Evolutionary conservation across 35 echinoderm and acorn worm species (phyloP).

Genomic region (Holothuria glaberrima): DNA sequence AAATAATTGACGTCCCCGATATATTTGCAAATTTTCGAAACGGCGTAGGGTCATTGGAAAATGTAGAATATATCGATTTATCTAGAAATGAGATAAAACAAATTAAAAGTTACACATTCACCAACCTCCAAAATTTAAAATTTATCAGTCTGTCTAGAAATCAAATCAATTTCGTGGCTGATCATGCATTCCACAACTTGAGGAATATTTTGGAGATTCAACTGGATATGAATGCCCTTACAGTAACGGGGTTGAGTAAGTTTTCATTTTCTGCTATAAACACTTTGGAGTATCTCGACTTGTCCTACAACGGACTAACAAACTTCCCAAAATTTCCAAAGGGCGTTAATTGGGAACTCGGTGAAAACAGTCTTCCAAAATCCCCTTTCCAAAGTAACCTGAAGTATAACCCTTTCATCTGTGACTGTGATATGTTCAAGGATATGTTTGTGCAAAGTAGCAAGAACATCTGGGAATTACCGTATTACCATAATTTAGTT

Average conservation of each 20-base stretch:
- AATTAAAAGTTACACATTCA: constrained; percentile 9
- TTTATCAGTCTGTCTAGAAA: not conserved
- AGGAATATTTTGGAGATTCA: not conserved
- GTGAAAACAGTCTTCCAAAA: not conserved
- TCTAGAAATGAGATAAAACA: not conserved
- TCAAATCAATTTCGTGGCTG: not conserved
- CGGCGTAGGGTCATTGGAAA: not conserved
- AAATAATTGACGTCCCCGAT: not conserved
- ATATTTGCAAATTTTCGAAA: constrained; percentile 18
- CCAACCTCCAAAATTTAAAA: not conserved
- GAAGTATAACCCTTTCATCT: not conserved
- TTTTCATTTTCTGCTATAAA: not conserved
- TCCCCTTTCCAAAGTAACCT: not conserved
- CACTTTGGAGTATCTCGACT: not conserved
- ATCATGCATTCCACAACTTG: constrained; percentile 8
- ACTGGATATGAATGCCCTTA: not conserved
- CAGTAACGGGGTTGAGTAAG: not conserved
- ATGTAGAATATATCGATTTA: not conserved
- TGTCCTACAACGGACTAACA: not conserved
- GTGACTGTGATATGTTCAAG: constrained; percentile 27
- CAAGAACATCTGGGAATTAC: not conserved
- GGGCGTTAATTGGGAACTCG: constrained; percentile 15
- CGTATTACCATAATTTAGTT: not conserved
- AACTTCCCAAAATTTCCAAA: not conserved
- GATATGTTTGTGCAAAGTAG: not conserved